These are phyloP conservation scores for Pelusios castaneus DNA, from an alignment of 2,113 vertebrate species.

Conservation along the genomic window DNA sequence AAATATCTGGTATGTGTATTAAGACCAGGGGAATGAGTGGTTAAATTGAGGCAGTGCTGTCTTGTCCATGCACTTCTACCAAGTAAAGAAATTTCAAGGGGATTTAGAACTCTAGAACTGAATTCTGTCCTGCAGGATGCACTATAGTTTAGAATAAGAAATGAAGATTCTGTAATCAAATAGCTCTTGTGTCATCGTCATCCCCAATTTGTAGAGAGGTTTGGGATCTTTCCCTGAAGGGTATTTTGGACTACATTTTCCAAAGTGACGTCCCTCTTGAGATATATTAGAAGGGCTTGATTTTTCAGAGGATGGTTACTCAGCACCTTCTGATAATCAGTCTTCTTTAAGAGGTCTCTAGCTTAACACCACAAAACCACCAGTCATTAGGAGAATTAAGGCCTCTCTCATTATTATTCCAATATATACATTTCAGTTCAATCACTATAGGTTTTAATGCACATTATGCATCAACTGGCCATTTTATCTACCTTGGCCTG, in stretches of 20 bases:
- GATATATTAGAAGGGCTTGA: background rate
- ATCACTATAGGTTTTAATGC: background rate
- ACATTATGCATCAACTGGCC: background rate
- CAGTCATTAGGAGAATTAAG: background rate
- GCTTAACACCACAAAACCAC: background rate
- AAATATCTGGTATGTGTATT: background rate
- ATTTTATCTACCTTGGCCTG: background rate
- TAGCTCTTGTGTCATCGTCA: constrained; percentile 35
- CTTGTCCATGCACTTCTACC: constrained; percentile 32
- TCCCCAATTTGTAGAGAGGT: constrained; percentile 38
- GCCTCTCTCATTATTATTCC: background rate
- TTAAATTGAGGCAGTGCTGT: constrained; percentile 18
- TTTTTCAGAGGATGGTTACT: background rate
- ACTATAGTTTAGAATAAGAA: constrained; percentile 65
- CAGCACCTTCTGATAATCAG: background rate
- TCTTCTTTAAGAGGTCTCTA: background rate
- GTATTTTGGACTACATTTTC: background rate
- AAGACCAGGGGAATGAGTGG: constrained; percentile 2
- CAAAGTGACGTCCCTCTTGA: background rate
- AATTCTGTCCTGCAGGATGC: constrained; percentile 69
- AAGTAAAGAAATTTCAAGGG: background rate
- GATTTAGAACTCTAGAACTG: constrained; percentile 48
- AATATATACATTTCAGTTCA: background rate
- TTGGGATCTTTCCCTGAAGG: constrained; percentile 16
- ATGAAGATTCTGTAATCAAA: constrained; percentile 43